Evolutionary conservation across 1,140 invertebrate species (phyloP), one percentile per base, ranked within the genome.

Genomic region (Bombus confusus): DNA sequence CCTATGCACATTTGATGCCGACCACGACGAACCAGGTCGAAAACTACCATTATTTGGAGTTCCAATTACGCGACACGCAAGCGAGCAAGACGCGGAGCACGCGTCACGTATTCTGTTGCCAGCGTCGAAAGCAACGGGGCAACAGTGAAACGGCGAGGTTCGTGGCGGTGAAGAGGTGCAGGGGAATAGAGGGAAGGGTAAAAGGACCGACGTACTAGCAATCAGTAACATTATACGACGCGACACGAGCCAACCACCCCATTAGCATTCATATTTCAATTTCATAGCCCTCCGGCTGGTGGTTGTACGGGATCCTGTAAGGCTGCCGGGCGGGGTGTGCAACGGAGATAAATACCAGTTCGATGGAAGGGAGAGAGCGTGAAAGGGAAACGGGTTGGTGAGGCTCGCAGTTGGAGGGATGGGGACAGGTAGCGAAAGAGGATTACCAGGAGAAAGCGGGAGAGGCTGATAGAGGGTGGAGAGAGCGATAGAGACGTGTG

Each of bases 211-310:
- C 43, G 81, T 82, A 74, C 62, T 86, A 59, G 86, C 87, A 91
- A 91, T 89, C 87, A 82, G 87, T 91, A 90, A 89, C 86, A 84
- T 91, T 88, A 91, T 87, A 90, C 85, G 85, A 88, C 73, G 85
- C 82, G 81, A 85, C 83, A 86, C 87, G 88, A 91, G 89, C 80
- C 73, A 80, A 85, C 83, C 91, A 84, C 85, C 87, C 88, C 87
- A 92, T 93, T 93, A 93, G 88, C 91, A 92, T 93, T 92, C 88
- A 92, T 93, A 93, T 93, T 93, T 92, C 91, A 94, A 93, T 93
- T 92, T 93, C 89, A 90, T 87, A 88, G 86, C 88, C 89, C 87
- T 91, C 88, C 86, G 87, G 88, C 86, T 78, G 80, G 71, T 64
- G 86, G 77, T 71, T 76, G 47, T 39, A 78, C 57, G 88, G 74